Conservation (phyloP, 2,113 vertebrate genomes). For the Glaucidium brasilianum region DNA sequence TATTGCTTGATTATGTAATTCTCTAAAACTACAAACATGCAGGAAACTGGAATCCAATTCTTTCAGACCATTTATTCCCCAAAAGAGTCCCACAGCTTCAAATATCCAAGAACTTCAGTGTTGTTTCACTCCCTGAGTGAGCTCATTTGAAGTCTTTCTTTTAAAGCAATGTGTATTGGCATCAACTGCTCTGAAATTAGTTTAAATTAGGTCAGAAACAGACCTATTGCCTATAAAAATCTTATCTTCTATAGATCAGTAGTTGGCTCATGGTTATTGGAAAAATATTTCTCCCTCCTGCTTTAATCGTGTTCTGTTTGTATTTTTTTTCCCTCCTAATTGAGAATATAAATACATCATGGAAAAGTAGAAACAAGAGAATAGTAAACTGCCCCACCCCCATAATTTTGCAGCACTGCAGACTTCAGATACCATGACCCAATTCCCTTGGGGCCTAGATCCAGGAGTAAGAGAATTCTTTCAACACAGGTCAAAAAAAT, state of each 20-base stretch:
- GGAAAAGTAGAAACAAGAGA: neutral
- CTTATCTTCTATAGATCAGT: neutral
- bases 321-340: neutral
- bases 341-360: neutral
- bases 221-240: neutral
- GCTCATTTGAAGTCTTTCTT: neutral
- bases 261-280: neutral
- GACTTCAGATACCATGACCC: neutral
- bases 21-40: neutral
- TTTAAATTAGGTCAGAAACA: constrained; percentile 21
- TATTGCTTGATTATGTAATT: neutral
- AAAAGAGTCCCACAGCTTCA: neutral
- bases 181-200: neutral
- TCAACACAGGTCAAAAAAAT: neutral
- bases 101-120: neutral
- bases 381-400: neutral
- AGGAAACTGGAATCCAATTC: neutral
- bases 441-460: neutral
- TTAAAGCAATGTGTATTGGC: neutral
- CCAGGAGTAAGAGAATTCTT: neutral
- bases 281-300: neutral
- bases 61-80: neutral
- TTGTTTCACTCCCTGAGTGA: neutral
- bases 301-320: neutral
- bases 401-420: neutral